A percentile compares a stretch with the other conserved stretches of the same genome.
phyloP scores from a whole-genome alignment of 2,797 vertebrate genomes.

The Galaxias olidus region DNA sequence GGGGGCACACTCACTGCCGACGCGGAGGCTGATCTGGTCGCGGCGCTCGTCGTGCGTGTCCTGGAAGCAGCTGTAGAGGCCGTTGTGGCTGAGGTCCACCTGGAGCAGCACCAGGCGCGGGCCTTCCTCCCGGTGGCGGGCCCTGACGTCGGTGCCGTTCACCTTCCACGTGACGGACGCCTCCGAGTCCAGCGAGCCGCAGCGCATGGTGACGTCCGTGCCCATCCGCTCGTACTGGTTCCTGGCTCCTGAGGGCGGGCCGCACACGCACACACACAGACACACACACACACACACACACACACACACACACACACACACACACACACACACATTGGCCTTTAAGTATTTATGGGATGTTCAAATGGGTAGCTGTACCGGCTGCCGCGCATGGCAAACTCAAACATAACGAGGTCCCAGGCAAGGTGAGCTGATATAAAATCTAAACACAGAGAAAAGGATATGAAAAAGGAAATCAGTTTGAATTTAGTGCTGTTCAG shows the following conservation, averaged over 20 bases:
- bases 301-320: neutral
- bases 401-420: no score
- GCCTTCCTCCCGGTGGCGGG: conserved; percentile 80
- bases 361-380: no score
- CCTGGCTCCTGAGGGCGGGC: conserved; percentile 70
- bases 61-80: conserved; percentile 94
- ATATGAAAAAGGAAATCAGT: no score
- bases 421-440: no score
- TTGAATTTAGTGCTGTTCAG: no score
- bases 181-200: conserved; percentile 85
- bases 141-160: conserved; percentile 88
- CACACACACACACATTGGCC: neutral
- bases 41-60: conserved; percentile 87
- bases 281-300: neutral
- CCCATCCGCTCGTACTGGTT: conserved; percentile 87
- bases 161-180: conserved; percentile 91
- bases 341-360: no score
- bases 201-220: conserved; percentile 89
- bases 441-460: no score
- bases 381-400: no score
- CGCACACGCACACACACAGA: neutral
- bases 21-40: conserved; percentile 86
- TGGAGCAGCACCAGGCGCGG: conserved; percentile 81
- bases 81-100: conserved; percentile 83
- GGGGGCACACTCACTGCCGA: conserved; percentile 86